These are phyloP conservation scores for Pimpla rufipes DNA, from an alignment of 2,888 invertebrate genomes.

Conservation along the genomic window DNA sequence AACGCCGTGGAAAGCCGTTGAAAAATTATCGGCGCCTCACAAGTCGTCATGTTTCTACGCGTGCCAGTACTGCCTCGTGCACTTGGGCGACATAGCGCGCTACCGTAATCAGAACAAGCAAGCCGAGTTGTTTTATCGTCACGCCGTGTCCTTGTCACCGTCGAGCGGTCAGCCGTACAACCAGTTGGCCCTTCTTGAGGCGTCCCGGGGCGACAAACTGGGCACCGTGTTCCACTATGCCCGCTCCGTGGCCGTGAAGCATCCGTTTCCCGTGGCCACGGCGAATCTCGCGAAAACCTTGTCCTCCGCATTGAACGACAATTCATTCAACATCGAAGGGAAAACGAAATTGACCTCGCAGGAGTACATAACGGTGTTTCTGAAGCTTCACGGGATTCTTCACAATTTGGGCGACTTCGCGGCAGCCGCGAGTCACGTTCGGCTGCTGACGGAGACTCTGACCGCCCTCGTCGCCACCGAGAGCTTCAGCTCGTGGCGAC, in stretches of 20 bases:
- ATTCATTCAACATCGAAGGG: conserved; percentile 77
- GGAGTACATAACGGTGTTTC: conserved; percentile 88
- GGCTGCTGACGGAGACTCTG: conserved; percentile 90
- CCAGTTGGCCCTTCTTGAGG: conserved; percentile 93
- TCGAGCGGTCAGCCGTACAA: conserved; percentile 96
- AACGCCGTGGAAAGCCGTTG: conserved; percentile 84
- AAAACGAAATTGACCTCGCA: conserved; percentile 88
- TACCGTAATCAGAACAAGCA: conserved; percentile 93
- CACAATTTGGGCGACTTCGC: conserved; percentile 87
- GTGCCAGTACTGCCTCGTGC: conserved; percentile 95
- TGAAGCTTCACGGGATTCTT: conserved; percentile 88
- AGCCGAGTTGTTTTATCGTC: conserved; percentile 94
- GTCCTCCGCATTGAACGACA: conserved; percentile 86
- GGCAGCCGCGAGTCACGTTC: conserved; percentile 88
- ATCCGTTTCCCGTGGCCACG: conserved; percentile 94
- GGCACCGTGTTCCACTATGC: conserved; percentile 95
- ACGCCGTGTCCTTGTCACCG: conserved; percentile 91
- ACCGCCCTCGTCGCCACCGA: conserved; percentile 92
- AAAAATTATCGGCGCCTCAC: conserved; percentile 86
- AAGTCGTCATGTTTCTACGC: conserved; percentile 93
- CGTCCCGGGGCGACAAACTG: conserved; percentile 92
- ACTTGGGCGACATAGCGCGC: conserved; percentile 94
- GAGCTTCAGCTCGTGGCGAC: conserved; percentile 91
- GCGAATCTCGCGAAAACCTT: conserved; percentile 93
- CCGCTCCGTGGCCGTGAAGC: conserved; percentile 92